Percentiles rank a stretch among this genome's conserved stretches.
Evolutionary conservation across 2,888 invertebrate species (phyloP).

Genomic region (Caenorhabditis becei): DNA sequence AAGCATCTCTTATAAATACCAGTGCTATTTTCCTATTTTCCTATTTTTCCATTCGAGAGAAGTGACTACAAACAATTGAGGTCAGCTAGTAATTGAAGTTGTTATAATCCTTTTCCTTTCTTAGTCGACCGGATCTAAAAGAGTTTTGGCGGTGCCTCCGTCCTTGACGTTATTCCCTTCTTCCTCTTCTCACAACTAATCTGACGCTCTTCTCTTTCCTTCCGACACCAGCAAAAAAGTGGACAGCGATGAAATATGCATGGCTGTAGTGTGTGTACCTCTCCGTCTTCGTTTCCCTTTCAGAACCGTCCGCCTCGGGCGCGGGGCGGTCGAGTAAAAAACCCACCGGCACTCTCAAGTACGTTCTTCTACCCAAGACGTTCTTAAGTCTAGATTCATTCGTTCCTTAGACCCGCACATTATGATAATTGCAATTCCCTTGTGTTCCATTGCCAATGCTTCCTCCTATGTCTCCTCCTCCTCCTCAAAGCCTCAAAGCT

Average conservation of each 20-base stretch:
- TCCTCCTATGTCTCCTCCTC: background rate
- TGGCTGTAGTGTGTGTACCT: constrained; percentile 49
- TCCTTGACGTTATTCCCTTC: constrained; percentile 49
- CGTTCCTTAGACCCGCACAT: constrained; percentile 29
- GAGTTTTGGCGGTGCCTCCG: constrained; percentile 36
- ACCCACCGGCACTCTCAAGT: constrained; percentile 31
- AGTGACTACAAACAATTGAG: constrained; percentile 37
- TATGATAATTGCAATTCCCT: constrained; percentile 53
- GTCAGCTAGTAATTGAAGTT: constrained; percentile 53
- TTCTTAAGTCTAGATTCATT: constrained; percentile 27
- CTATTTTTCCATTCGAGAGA: background rate
- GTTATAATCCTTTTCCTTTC: constrained; percentile 6
- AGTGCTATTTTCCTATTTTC: background rate
- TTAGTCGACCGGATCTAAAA: constrained; percentile 1
- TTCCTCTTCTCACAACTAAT: constrained; percentile 52
- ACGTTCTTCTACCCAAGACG: background rate
- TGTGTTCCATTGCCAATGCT: constrained; percentile 23
- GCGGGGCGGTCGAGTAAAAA: constrained; percentile 23
- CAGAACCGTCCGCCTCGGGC: constrained; percentile 39
- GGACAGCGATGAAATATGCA: constrained; percentile 60
- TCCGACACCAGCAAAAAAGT: constrained; percentile 42
- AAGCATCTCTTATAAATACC: background rate
- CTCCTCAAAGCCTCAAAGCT: background rate
- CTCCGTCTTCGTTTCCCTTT: constrained; percentile 26
- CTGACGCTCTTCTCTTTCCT: constrained; percentile 15